These are phyloP conservation scores for Leptinotarsa peninsularis DNA, from an alignment of 2,888 invertebrate species.

Conservation along the genomic window DNA sequence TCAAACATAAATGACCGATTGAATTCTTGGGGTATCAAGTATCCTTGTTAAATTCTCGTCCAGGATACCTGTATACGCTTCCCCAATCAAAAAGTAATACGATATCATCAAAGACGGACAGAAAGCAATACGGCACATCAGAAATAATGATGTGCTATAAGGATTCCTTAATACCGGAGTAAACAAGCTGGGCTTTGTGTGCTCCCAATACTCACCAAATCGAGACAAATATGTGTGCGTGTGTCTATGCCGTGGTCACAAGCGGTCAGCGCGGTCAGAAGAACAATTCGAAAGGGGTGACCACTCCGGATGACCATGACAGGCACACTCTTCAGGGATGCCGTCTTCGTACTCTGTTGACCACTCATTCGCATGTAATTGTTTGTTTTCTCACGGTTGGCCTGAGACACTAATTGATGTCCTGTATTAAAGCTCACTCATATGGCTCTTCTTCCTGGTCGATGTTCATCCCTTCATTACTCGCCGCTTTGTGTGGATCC, in stretches of 20 bases:
- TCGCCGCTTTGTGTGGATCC: conserved; percentile 57
- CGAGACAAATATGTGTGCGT: conserved; percentile 60
- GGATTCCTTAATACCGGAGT: conserved; percentile 60
- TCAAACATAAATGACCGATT: conserved; percentile 58
- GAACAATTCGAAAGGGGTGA: conserved; percentile 48
- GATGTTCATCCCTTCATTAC: conserved; percentile 60
- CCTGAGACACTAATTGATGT: conserved; percentile 66
- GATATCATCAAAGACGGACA: conserved; percentile 57
- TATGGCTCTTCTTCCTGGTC: conserved; percentile 59
- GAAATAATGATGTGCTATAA: conserved; percentile 65
- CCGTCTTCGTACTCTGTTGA: conserved; percentile 52
- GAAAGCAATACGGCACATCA: conserved; percentile 61
- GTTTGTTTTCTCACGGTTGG: conserved; percentile 68
- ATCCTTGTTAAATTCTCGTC: conserved; percentile 60
- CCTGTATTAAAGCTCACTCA: conserved; percentile 65
- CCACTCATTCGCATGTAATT: conserved; percentile 64
- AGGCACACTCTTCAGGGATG: conserved; percentile 64
- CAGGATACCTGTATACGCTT: conserved; percentile 57
- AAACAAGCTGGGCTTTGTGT: conserved; percentile 51
- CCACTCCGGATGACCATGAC: conserved; percentile 63
- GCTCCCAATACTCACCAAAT: conserved; percentile 54
- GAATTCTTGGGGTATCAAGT: conserved; percentile 57
- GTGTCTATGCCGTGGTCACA: conserved; percentile 30
- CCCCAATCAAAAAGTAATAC: conserved; percentile 64
- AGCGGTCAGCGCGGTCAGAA: conserved; percentile 30